A percentile compares a stretch with the other conserved stretches of the same genome.
These are phyloP conservation scores for Isotomurus palustris DNA, from an alignment of 2,888 invertebrate genomes.

Conservation along the genomic window DNA sequence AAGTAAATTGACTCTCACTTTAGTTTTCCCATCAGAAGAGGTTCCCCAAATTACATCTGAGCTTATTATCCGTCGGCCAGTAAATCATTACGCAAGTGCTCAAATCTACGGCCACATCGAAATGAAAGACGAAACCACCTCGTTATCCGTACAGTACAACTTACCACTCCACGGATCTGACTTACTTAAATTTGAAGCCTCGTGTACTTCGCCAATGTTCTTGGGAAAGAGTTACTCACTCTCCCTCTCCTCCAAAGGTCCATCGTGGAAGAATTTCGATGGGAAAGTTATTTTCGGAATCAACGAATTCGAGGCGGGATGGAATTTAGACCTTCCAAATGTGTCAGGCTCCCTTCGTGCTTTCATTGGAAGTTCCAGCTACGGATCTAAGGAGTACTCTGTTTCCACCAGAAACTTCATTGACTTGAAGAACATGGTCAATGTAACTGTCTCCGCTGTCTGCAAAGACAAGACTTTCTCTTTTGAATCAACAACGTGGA, in stretches of 20 bases:
- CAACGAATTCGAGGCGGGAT: conserved; percentile 15
- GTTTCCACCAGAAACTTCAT: neutral
- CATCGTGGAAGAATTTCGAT: conserved; percentile 22
- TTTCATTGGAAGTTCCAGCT: neutral
- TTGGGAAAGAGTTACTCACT: conserved; percentile 26
- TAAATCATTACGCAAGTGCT: conserved; percentile 9
- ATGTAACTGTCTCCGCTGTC: neutral
- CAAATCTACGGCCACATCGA: conserved; percentile 15
- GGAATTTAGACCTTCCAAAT: conserved; percentile 18
- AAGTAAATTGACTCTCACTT: conserved; percentile 19
- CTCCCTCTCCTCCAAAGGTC: conserved; percentile 15
- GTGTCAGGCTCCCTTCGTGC: neutral
- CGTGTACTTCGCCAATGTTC: too few species aligned
- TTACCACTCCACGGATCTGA: conserved; percentile 26
- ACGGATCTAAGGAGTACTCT: neutral
- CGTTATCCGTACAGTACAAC: conserved; percentile 33
- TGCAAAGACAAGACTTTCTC: neutral
- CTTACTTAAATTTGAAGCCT: neutral
- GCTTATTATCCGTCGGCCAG: conserved; percentile 29
- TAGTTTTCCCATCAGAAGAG: conserved; percentile 25
- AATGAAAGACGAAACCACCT: conserved; percentile 25
- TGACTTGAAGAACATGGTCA: neutral
- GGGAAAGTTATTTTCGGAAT: conserved; percentile 23
- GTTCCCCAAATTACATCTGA: conserved; percentile 23
- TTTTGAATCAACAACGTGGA: neutral